A percentile compares a stretch with the other conserved stretches of the same genome.
phyloP scores from a whole-genome alignment of 1,140 invertebrate species.

The Procambarus virginalis region DNA sequence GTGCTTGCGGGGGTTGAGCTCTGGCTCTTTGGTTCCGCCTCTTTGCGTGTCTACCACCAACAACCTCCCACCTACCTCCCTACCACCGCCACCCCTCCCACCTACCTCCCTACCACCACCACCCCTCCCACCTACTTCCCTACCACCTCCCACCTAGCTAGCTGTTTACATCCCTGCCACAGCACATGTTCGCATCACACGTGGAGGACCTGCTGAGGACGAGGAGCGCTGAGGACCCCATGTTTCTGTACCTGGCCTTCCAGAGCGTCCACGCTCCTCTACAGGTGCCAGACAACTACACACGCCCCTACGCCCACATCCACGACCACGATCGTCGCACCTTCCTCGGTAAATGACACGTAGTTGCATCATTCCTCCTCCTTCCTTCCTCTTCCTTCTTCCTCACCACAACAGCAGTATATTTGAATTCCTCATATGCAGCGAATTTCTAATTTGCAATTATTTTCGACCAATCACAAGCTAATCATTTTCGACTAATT shows the following conservation, averaged over 20 bases:
- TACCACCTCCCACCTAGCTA: background rate
- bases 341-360: background rate
- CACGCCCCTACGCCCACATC: conserved; percentile 73
- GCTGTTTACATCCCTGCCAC: background rate
- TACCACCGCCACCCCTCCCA: too few species aligned
- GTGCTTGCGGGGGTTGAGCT: too few species aligned
- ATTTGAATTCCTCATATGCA: too few species aligned
- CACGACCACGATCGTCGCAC: conserved; percentile 72
- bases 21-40: too few species aligned
- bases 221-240: conserved; percentile 72
- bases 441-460: too few species aligned
- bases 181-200: conserved; percentile 44
- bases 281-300: conserved; percentile 73
- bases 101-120: background rate
- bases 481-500: too few species aligned
- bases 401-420: too few species aligned
- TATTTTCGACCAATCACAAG: too few species aligned
- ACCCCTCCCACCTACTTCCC: background rate
- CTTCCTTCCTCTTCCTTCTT: too few species aligned
- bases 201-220: conserved; percentile 62
- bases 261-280: conserved; percentile 76
- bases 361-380: background rate
- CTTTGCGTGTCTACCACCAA: too few species aligned
- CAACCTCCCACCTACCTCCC: background rate
- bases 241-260: conserved; percentile 76